Evolutionary conservation across 2,797 vertebrate genomes (phyloP).

Genomic region (Sebastes matsubarae): DNA sequence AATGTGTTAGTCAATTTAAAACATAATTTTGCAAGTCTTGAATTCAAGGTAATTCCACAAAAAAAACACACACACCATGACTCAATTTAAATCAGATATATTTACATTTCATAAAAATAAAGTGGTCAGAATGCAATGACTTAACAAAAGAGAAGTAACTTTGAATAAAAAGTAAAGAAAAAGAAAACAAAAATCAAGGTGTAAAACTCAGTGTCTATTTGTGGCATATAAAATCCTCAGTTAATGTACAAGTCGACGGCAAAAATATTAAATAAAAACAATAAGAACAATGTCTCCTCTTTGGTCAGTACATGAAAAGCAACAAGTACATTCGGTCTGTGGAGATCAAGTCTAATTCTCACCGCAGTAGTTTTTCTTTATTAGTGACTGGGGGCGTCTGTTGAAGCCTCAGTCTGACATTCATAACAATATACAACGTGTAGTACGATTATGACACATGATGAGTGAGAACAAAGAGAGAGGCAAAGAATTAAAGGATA

Average conservation of each 20-base stretch:
- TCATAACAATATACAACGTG: background rate
- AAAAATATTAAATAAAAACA: conserved; percentile 19
- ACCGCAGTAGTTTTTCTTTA: background rate
- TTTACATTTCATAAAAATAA: conserved; percentile 14
- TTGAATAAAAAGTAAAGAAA: background rate
- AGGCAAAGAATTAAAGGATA: background rate
- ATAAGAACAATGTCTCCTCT: background rate
- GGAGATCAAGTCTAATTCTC: background rate
- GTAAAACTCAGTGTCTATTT: conserved; percentile 5
- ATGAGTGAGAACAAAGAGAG: background rate
- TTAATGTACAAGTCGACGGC: background rate
- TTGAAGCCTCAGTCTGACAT: background rate
- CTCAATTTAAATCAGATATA: background rate
- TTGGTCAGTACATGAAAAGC: conserved; percentile 35
- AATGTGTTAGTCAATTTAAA: no score
- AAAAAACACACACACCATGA: background rate
- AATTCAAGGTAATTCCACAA: no score
- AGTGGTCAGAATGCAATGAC: background rate
- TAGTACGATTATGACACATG: background rate
- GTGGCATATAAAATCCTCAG: background rate
- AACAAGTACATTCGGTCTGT: conserved; percentile 14
- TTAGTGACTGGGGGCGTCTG: background rate
- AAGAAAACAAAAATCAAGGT: background rate
- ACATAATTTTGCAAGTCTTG: no score
- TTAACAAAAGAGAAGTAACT: background rate